A percentile compares a stretch with the other conserved stretches of the same genome.
phyloP scores from a whole-genome alignment of 2,888 invertebrate genomes.

The Pristionchus mayeri region DNA sequence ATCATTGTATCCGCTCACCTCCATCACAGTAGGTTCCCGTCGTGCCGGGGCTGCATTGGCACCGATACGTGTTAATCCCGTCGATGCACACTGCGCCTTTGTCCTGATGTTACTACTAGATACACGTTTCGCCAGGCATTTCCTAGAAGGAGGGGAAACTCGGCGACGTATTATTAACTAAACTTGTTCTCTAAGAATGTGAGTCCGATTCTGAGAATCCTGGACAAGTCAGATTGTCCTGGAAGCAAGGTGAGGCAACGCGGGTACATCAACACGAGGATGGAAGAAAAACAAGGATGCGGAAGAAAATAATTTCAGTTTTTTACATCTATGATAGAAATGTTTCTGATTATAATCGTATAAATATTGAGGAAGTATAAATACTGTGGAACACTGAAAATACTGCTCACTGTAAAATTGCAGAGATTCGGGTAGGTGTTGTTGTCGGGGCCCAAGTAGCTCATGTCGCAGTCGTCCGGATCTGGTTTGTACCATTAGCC shows the following conservation, averaged over 20 bases:
- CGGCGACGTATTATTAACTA: too few species aligned
- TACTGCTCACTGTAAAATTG: background rate
- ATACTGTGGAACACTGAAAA: background rate
- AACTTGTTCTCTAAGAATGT: too few species aligned
- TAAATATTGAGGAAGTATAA: background rate
- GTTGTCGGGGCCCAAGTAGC: background rate
- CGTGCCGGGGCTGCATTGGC: background rate
- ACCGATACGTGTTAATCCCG: background rate
- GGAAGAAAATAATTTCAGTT: too few species aligned
- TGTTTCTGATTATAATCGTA: background rate
- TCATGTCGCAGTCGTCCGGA: constrained; percentile 12
- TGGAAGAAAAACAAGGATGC: too few species aligned
- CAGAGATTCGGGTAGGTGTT: constrained; percentile 9
- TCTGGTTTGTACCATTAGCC: background rate
- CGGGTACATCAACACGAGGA: too few species aligned
- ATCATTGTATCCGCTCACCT: too few species aligned
- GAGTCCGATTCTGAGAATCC: too few species aligned
- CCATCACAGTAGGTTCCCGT: background rate
- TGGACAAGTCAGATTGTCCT: too few species aligned
- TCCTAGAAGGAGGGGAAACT: too few species aligned
- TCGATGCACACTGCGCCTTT: background rate
- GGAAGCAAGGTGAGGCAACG: too few species aligned
- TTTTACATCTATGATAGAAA: background rate
- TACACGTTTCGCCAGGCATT: too few species aligned
- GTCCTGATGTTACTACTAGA: too few species aligned